These are phyloP conservation scores for Hydraecia micacea DNA, from an alignment of 2,888 invertebrate species.

Conservation along the genomic window DNA sequence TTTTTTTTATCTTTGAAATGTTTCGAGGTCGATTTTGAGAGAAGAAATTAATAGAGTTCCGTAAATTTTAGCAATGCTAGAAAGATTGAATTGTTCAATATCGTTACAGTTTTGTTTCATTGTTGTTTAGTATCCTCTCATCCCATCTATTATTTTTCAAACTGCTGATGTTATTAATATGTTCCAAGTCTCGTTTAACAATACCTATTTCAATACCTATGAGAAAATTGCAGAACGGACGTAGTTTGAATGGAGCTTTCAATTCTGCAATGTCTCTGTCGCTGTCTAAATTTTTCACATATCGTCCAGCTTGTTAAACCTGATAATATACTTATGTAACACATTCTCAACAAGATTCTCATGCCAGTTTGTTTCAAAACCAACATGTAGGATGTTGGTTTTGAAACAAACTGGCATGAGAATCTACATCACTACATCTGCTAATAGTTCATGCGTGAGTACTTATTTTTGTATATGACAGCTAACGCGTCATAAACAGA, in stretches of 20 bases:
- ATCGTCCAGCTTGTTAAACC: not conserved
- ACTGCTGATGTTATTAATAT: not conserved
- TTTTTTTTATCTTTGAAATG: conserved; percentile 16
- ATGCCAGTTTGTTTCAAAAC: conserved; percentile 31
- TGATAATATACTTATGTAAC: conserved; percentile 29
- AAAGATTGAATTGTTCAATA: not conserved
- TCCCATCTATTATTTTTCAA: not conserved
- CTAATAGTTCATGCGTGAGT: conserved; percentile 31
- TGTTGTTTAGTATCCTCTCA: not conserved
- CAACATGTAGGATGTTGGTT: too few relatives aligned
- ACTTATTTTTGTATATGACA: conserved; percentile 42
- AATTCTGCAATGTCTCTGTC: not conserved
- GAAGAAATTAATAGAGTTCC: conserved; percentile 9
- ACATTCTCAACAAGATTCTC: conserved; percentile 26
- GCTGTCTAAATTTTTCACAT: not conserved
- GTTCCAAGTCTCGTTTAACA: not conserved
- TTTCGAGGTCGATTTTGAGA: not conserved
- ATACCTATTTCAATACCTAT: not conserved
- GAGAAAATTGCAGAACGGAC: not conserved
- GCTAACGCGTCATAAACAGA: conserved; percentile 23
- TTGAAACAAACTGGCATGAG: too few relatives aligned
- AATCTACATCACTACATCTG: conserved; percentile 45
- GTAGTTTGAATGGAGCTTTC: not conserved
- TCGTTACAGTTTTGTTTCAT: not conserved
- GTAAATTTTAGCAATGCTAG: not conserved